Conservation (phyloP, 2,797 vertebrate species). For the Ceryle rudis region DNA sequence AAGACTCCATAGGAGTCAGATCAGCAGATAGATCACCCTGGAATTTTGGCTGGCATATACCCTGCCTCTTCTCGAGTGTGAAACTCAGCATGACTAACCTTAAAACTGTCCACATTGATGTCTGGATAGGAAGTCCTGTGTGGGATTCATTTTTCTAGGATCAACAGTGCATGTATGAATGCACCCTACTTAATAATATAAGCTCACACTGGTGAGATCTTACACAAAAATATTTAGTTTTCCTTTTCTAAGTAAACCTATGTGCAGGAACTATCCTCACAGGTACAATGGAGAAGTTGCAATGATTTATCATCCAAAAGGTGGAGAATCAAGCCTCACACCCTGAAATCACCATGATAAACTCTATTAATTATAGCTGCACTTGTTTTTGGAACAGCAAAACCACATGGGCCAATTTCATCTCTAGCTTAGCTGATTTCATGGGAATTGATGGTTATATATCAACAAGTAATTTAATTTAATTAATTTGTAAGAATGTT, state of each 20-base stretch:
- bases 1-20: slow-evolving; percentile 3
- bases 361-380: not conserved
- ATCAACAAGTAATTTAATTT: not conserved
- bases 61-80: not conserved
- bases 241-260: not conserved
- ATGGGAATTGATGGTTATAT: not conserved
- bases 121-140: not conserved
- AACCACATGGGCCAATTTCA: not conserved
- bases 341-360: not conserved
- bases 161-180: not conserved
- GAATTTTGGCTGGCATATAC: not conserved
- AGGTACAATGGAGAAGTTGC: not conserved
- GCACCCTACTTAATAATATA: not conserved
- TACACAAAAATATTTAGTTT: not conserved
- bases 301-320: not conserved
- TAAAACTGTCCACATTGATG: not conserved
- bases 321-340: not conserved
- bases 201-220: not conserved
- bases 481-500: not conserved
- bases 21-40: slow-evolving; percentile 1
- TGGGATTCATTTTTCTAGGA: not conserved
- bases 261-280: not conserved
- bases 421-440: not conserved
- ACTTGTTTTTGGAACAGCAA: not conserved
- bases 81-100: not conserved